A percentile compares a stretch with the other conserved stretches of the same genome.
Evolutionary conservation across 2,888 invertebrate genomes (phyloP).

Genomic region (Tachina grossa): DNA sequence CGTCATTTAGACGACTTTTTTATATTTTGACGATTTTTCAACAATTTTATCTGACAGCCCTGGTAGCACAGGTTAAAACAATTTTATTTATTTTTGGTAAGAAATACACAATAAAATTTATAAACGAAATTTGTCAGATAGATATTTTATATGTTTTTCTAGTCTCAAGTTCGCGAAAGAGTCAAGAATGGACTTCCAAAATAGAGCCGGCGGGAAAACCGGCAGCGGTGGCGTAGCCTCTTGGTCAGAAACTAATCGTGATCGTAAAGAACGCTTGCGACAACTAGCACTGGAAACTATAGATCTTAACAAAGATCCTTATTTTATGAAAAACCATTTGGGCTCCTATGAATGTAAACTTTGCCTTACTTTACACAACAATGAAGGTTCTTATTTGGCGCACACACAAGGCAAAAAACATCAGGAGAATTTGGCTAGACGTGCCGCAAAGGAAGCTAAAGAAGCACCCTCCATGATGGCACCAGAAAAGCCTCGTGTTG

Average conservation of each 20-base stretch:
- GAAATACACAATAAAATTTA: not conserved
- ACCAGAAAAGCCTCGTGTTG: slow-evolving; percentile 97
- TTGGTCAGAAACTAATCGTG: slow-evolving; percentile 98
- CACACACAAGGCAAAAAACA: slow-evolving; percentile 99
- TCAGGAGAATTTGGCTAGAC: slow-evolving; percentile 98
- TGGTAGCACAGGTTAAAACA: too few relatives aligned
- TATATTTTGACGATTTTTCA: too few relatives aligned
- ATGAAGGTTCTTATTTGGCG: slow-evolving; percentile 99
- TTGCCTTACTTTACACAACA: slow-evolving; percentile 98
- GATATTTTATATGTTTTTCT: not conserved
- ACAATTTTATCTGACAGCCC: too few relatives aligned
- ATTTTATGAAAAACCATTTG: slow-evolving; percentile 99
- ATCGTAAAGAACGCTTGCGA: slow-evolving; percentile 96
- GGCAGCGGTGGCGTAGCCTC: slow-evolving; percentile 99
- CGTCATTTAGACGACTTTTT: too few relatives aligned
- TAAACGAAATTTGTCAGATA: not conserved
- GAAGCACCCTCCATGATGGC: slow-evolving; percentile 97
- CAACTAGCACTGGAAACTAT: slow-evolving; percentile 99
- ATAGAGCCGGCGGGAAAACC: slow-evolving; percentile 99
- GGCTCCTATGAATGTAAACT: slow-evolving; percentile 99
- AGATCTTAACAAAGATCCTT: slow-evolving; percentile 99
- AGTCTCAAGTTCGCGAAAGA: not conserved
- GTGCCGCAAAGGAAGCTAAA: slow-evolving; percentile 99
- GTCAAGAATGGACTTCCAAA: slow-evolving; percentile 96
- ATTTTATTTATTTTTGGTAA: slow-evolving; percentile 7